Evolutionary conservation across 2,113 vertebrate species (phyloP).

Genomic region (Saimiri boliviensis): DNA sequence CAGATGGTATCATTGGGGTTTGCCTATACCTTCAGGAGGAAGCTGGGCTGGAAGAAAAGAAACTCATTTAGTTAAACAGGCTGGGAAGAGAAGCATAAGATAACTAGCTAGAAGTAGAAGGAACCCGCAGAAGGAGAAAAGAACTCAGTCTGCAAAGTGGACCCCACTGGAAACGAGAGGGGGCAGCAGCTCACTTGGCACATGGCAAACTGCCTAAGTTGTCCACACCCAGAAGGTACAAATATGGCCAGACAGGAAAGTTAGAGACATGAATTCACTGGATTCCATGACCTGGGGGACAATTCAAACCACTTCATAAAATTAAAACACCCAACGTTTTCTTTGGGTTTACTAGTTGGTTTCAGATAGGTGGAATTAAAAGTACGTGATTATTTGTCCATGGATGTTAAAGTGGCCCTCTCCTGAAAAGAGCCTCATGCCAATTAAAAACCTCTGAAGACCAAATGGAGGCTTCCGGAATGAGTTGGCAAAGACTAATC

Average conservation of each 20-base stretch:
- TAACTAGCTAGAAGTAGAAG: not conserved
- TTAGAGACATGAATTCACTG: not conserved
- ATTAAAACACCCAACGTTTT: slow-evolving; percentile 57
- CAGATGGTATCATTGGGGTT: not conserved
- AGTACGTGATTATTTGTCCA: slow-evolving; percentile 61
- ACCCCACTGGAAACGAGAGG: not conserved
- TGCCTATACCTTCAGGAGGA: not conserved
- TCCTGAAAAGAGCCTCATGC: slow-evolving; percentile 13
- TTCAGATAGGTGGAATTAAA: slow-evolving; percentile 62
- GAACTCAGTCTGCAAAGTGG: not conserved
- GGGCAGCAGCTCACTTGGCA: not conserved
- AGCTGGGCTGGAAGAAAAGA: not conserved
- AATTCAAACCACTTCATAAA: slow-evolving; percentile 61
- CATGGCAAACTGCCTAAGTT: not conserved
- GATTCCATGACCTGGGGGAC: not conserved
- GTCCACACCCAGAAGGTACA: not conserved
- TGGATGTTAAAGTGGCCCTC: slow-evolving; percentile 23
- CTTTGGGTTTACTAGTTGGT: slow-evolving; percentile 58
- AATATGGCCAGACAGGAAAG: not conserved
- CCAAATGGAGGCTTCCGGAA: slow-evolving; percentile 43
- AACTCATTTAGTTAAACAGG: not conserved
- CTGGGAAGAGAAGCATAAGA: not conserved
- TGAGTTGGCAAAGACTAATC: slow-evolving; percentile 52
- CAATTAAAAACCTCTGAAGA: slow-evolving; percentile 52
- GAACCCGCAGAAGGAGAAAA: not conserved